Evolutionary conservation across 1,140 invertebrate species (phyloP).

Genomic region (Paraescarpia echinospica): DNA sequence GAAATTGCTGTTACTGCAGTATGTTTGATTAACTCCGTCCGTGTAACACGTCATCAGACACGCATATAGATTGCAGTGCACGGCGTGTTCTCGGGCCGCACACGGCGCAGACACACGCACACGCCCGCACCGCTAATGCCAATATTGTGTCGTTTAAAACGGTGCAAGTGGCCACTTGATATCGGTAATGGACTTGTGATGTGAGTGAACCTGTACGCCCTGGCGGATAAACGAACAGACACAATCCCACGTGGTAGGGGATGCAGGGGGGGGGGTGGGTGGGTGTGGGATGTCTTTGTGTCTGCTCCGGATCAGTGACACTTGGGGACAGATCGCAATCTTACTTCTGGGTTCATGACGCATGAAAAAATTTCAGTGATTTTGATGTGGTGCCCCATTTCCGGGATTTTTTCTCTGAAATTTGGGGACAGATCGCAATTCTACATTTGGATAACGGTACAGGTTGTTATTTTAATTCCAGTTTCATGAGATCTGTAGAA

Average conservation of each 20-base stretch:
- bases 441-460: too few relatives aligned
- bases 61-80: not conserved
- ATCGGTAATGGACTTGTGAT: not conserved
- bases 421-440: too few relatives aligned
- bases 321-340: not conserved
- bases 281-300: not conserved
- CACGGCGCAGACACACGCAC: too few relatives aligned
- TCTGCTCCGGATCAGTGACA: not conserved
- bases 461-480: too few relatives aligned
- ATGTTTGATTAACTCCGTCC: not conserved
- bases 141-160: conserved; percentile 2
- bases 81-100: not conserved
- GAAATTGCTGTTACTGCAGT: not conserved
- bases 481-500: too few relatives aligned
- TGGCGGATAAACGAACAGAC: not conserved
- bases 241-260: not conserved
- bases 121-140: not conserved
- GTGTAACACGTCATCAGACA: not conserved
- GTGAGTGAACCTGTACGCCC: not conserved
- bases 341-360: not conserved
- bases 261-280: not conserved
- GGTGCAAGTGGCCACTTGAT: not conserved
- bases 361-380: too few relatives aligned
- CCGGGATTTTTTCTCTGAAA: too few relatives aligned
- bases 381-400: too few relatives aligned